A percentile compares a stretch with the other conserved stretches of the same genome.
These are phyloP conservation scores for Syrphus vitripennis DNA, from an alignment of 2,888 invertebrate genomes.

Conservation along the genomic window DNA sequence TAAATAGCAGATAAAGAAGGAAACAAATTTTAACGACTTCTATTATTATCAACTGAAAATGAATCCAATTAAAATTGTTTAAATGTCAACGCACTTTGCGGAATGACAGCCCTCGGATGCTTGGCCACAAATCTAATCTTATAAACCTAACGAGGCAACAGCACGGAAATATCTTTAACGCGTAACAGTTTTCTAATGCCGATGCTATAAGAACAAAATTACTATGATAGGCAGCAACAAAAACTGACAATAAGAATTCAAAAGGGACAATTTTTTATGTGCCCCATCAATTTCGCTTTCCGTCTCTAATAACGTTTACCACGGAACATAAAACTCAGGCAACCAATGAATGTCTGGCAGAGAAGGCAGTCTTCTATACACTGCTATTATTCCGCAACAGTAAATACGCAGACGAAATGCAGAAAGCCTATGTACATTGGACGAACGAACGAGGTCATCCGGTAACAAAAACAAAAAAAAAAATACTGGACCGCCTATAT, in stretches of 20 bases:
- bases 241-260: constrained; percentile 43
- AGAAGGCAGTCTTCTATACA: constrained; percentile 13
- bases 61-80: constrained; percentile 52
- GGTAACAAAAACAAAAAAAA: background rate
- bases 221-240: background rate
- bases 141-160: constrained; percentile 17
- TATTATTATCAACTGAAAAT: constrained; percentile 56
- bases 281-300: constrained; percentile 52
- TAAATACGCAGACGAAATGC: constrained; percentile 31
- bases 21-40: constrained; percentile 49
- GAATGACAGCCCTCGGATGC: background rate
- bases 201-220: background rate
- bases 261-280: constrained; percentile 56
- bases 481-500: background rate
- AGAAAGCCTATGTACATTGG: constrained; percentile 2
- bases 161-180: constrained; percentile 3
- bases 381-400: constrained; percentile 50
- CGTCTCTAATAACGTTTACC: constrained; percentile 57
- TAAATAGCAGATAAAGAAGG: constrained; percentile 19
- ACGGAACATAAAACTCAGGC: constrained; percentile 56
- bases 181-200: background rate
- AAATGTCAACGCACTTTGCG: constrained; percentile 42
- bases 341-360: constrained; percentile 40
- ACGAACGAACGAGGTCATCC: background rate
- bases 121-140: constrained; percentile 40